Evolutionary conservation across 2,113 vertebrate genomes (phyloP), one percentile per base, ranked within the genome.

Genomic region (Philantomba maxwellii): DNA sequence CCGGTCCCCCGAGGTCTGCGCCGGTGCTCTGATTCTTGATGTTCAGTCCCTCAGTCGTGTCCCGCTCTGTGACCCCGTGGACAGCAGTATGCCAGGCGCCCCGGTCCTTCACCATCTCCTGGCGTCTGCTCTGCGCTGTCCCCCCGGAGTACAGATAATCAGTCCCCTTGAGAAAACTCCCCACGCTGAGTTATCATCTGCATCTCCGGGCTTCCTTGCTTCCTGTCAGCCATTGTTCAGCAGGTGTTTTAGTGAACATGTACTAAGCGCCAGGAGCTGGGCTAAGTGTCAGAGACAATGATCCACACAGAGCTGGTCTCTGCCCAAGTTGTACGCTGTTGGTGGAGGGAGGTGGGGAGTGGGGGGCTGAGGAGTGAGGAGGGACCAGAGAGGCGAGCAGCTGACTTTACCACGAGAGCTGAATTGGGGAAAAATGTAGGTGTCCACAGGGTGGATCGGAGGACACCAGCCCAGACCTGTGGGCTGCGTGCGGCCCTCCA

Each of bases 1-100:
- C 5, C 7, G 12, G 39, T 1, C 14, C 0, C 0, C 30, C 2
- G 15, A 55, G 60, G 36, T 0, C 30, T 8, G 33, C 3, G 16
- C 47, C 7, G 1, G 16, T 1, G 1, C 55, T 47, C 47, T 19
- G 49, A 16, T 33, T 17, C 15, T 64, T 5, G 64, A 1, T 21
- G 64, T 1, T 70, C n/a, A 9, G 9, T 11, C n/a, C 33, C 64
- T 70, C 64, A 5, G 64, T 10, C 8, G 1, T 1, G n/a, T 21
- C n/a, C n/a, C 0, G n/a, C 64, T 21, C 64, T 70, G n/a, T 19
- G n/a, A 11, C n/a, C 64, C 8, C 13, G 1, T 19, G 64, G 8
- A 21, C n/a, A 2, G 17, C 64, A 36, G 64, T 17, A 2, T 1
- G 64, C 9, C n/a, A 5, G n/a, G 64, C 4, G 2, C 62, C 62